phyloP scores from a whole-genome alignment of 2,113 vertebrate species.

The Geococcyx californianus region DNA sequence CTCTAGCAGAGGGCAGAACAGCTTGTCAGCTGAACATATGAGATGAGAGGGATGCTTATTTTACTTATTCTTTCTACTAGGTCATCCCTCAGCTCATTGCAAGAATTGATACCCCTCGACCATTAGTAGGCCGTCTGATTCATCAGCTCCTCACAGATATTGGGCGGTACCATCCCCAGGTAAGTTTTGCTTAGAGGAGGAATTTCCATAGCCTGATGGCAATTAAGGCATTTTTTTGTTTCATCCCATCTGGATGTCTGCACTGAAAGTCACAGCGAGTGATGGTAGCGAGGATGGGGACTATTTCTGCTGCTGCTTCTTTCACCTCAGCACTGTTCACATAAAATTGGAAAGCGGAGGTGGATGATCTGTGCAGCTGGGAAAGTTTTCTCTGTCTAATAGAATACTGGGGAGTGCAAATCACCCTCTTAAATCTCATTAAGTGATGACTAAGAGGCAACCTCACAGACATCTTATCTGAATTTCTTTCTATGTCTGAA shows the following conservation, averaged over 20 bases:
- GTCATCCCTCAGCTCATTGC: constrained; percentile 98
- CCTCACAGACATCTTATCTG: background rate
- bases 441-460: background rate
- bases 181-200: background rate
- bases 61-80: constrained; percentile 60
- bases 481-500: background rate
- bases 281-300: background rate
- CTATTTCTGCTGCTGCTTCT: background rate
- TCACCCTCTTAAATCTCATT: background rate
- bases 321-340: background rate
- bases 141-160: constrained; percentile 98
- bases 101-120: constrained; percentile 94
- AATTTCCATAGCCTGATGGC: background rate
- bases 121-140: constrained; percentile 93
- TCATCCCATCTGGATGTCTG: background rate
- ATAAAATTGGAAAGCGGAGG: background rate
- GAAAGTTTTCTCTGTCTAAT: background rate
- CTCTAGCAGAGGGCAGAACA: background rate
- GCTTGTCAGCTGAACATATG: background rate
- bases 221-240: background rate
- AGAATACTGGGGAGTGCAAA: background rate
- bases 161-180: constrained; percentile 96
- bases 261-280: background rate
- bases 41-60: background rate
- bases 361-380: background rate